Evolutionary conservation across 2,113 vertebrate genomes (phyloP).

Genomic region (Corythornis cristatus): DNA sequence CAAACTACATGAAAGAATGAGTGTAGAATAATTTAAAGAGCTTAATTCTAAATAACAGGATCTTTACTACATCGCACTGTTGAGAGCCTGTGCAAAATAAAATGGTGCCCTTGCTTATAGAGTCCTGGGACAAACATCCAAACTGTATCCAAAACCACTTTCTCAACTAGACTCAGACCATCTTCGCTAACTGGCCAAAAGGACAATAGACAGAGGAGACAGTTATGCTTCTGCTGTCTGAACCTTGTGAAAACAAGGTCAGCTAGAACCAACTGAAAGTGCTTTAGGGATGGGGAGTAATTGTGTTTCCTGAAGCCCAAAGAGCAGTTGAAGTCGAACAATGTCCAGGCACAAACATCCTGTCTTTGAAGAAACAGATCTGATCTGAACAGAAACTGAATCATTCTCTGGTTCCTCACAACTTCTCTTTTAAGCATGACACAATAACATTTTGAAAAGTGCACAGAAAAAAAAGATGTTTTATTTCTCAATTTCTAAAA

Average conservation of each 20-base stretch:
- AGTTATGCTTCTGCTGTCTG: not conserved
- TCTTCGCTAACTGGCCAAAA: not conserved
- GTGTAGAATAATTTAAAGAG: not conserved
- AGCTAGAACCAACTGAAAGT: not conserved
- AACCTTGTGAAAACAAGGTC: not conserved
- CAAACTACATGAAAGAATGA: not conserved
- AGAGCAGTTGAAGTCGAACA: not conserved
- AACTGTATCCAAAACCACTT: not conserved
- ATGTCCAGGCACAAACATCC: not conserved
- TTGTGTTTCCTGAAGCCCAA: not conserved
- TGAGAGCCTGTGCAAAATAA: not conserved
- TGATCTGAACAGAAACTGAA: not conserved
- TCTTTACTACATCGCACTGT: accelerated
- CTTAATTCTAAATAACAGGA: not conserved
- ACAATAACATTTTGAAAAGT: not conserved
- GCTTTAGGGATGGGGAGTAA: not conserved
- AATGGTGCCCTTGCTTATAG: not conserved
- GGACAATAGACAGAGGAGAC: not conserved
- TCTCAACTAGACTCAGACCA: not conserved
- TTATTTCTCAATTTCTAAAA: not conserved
- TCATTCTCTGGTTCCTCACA: not conserved
- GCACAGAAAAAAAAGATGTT: not conserved
- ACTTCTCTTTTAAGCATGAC: not conserved
- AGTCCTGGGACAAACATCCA: not conserved
- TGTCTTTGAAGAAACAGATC: not conserved